phyloP scores from a whole-genome alignment of 2,888 invertebrate genomes.

The Ochropleura plecta region DNA sequence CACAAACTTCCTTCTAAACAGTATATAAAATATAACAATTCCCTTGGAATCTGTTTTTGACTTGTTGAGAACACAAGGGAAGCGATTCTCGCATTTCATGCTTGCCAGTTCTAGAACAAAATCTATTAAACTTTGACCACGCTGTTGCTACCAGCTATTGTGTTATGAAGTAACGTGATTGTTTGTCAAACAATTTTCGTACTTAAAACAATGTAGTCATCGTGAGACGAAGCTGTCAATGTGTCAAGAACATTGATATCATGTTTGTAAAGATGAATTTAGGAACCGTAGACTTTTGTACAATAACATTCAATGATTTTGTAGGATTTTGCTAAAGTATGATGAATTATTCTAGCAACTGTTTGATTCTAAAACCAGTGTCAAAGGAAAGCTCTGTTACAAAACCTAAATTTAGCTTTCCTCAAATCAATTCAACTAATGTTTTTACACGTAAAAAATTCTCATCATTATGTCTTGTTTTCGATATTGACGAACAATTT shows the following conservation, averaged over 20 bases:
- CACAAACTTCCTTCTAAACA: constrained; percentile 5
- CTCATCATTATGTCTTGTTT: not conserved
- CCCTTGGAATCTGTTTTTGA: constrained; percentile 34
- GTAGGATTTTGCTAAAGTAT: not conserved
- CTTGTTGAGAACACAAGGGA: constrained; percentile 39
- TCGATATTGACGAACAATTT: not conserved
- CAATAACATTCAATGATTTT: not conserved
- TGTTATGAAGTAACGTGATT: constrained; percentile 50
- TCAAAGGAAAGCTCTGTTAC: not conserved
- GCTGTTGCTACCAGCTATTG: constrained; percentile 49
- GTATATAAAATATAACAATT: constrained; percentile 23
- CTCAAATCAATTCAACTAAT: no score
- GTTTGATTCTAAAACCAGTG: not conserved
- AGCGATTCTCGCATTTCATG: constrained; percentile 51
- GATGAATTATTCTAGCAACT: not conserved
- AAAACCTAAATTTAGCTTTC: not conserved
- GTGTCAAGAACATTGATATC: constrained; percentile 14
- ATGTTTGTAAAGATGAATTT: constrained; percentile 7
- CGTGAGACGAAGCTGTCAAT: constrained; percentile 8
- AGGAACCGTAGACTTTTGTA: not conserved
- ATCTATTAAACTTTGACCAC: constrained; percentile 62
- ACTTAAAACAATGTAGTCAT: constrained; percentile 35
- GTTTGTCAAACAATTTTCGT: constrained; percentile 51
- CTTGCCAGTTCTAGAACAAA: constrained; percentile 60
- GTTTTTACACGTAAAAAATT: not conserved